Evolutionary conservation across 2,888 invertebrate genomes (phyloP), one percentile per base, ranked within the genome.

Genomic region (Scrobipalpa atriplicella): DNA sequence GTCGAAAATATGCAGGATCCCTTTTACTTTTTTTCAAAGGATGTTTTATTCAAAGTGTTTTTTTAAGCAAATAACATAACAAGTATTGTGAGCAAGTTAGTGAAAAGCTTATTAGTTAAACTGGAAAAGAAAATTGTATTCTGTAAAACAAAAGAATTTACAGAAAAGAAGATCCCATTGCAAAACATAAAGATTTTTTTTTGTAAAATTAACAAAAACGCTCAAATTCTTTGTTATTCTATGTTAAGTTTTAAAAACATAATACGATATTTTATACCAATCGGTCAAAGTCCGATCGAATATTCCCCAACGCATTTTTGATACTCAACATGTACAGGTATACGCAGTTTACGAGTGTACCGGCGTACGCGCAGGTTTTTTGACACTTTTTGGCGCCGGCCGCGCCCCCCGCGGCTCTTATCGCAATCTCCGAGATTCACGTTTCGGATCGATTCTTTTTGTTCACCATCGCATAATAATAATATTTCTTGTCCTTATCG

Each of bases 331-430:
- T n/a, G 58, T 38, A 29, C 29, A 29, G 29, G 36, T 11, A 6
- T 38, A 38, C 29, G 7, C 38, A 18, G 52, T 52, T 52, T 19
- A 52, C 52, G 52, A 52, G 38, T 16, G 56, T n/a, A 71, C 70
- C 71, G 68, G 67, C 71, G 70, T 43, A 62, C 66, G 74, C 74
- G 74, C 75, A 75, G 74, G 68, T 83, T 84, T 83, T 85, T 84
- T 84, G 80, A 78, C 81, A 82, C 75, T 82, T 84, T 85, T 83
- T 83, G 82, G 83, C 82, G 84, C 80, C 83, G 76, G 70, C 7
- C 70, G 68, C 70, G 66, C 76, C 78, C 78, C 85, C 85, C 74
- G 74, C 77, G 67, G 74, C 69, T 66, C 72, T 82, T 85, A 85
- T 85, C 84, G 81, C 77, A 79, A 84, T 85, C 81, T 83, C 64